These are phyloP conservation scores for Penaeus monodon DNA, from an alignment of 2,888 invertebrate genomes.

Conservation along the genomic window DNA sequence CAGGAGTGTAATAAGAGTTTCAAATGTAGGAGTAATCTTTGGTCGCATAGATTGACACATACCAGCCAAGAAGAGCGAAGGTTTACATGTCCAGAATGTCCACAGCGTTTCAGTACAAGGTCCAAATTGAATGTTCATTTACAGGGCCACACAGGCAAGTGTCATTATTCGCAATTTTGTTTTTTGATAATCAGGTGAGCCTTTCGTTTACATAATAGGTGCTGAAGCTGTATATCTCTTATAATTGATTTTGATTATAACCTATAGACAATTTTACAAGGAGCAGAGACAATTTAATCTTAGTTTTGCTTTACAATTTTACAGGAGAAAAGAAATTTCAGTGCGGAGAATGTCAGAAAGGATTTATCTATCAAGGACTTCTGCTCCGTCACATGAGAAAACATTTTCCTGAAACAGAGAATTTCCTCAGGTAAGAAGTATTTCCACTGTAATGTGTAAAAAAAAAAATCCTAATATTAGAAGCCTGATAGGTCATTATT, in stretches of 20 bases:
- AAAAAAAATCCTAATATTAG: too few species aligned
- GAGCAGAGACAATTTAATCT: background rate
- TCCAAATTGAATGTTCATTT: constrained; percentile 29
- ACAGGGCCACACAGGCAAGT: constrained; percentile 31
- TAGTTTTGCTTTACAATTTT: background rate
- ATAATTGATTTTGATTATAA: too few species aligned
- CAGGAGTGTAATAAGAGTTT: constrained; percentile 24
- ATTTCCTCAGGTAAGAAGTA: too few species aligned
- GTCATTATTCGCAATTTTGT: too few species aligned
- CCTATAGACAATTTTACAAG: background rate
- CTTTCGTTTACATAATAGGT: too few species aligned
- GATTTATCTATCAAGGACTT: constrained; percentile 29
- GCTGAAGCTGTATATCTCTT: too few species aligned
- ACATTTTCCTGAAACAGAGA: background rate
- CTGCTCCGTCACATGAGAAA: constrained; percentile 13
- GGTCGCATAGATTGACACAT: constrained; percentile 20
- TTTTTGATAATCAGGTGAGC: too few species aligned
- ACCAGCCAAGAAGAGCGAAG: background rate
- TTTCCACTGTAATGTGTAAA: too few species aligned
- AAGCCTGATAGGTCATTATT: too few species aligned
- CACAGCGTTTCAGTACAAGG: constrained; percentile 17
- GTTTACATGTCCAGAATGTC: constrained; percentile 2
- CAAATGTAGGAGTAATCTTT: constrained; percentile 28
- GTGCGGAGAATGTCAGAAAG: constrained; percentile 27
- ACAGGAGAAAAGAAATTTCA: constrained; percentile 35